Conservation (phyloP, 2,888 invertebrate species). For the Xestia ashworthii region DNA sequence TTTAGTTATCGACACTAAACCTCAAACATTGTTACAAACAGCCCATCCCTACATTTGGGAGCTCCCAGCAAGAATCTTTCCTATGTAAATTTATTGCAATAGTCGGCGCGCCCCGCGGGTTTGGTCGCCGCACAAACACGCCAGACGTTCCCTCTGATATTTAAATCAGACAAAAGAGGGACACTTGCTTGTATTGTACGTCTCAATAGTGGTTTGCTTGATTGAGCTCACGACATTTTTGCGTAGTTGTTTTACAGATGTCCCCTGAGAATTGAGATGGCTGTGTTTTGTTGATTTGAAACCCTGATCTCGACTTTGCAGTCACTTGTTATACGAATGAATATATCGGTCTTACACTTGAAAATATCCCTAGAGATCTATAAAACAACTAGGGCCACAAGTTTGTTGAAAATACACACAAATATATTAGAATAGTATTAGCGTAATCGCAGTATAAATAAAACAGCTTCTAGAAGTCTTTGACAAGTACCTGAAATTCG, state of each 20-base stretch:
- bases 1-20: slow-evolving; percentile 20
- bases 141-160: slow-evolving; percentile 58
- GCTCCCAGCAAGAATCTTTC: slow-evolving; percentile 55
- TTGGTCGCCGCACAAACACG: slow-evolving; percentile 56
- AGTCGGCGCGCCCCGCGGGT: slow-evolving; percentile 47
- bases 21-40: neutral
- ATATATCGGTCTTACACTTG: neutral
- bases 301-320: neutral
- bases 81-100: slow-evolving; percentile 67
- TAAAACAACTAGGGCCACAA: neutral
- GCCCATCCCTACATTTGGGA: slow-evolving; percentile 33
- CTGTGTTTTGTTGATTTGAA: neutral
- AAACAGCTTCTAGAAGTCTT: neutral
- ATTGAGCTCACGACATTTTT: slow-evolving; percentile 47
- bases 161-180: slow-evolving; percentile 65
- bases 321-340: neutral
- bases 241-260: slow-evolving; percentile 21
- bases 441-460: neutral
- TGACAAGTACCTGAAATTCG: neutral
- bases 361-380: neutral
- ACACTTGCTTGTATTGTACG: slow-evolving; percentile 56
- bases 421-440: neutral
- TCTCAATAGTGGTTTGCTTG: slow-evolving; percentile 58
- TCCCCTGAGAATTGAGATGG: slow-evolving; percentile 12
- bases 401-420: neutral